phyloP scores from a whole-genome alignment of 2,797 vertebrate genomes.

The Microhierax caerulescens region DNA sequence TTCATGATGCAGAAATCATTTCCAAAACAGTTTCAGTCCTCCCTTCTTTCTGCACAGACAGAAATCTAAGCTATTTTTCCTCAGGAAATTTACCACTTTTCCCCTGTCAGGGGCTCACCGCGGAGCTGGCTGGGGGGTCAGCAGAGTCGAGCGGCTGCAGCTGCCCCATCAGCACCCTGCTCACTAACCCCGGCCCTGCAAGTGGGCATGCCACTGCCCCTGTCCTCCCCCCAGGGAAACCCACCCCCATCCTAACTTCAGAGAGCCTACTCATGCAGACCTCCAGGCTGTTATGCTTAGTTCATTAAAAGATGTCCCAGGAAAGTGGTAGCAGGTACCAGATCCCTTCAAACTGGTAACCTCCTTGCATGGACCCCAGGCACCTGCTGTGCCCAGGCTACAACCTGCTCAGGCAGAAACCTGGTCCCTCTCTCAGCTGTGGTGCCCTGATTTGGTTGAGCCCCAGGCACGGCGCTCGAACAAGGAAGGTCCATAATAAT shows the following conservation, averaged over 20 bases:
- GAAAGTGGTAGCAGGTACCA: not conserved
- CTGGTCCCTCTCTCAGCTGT: not conserved
- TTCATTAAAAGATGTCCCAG: not conserved
- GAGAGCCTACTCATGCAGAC: not conserved
- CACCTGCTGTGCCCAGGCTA: not conserved
- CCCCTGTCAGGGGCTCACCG: not conserved
- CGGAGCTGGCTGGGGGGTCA: not conserved
- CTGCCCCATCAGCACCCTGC: not conserved
- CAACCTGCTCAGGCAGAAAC: not conserved
- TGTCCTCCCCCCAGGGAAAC: not conserved
- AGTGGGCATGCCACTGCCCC: fast-evolving
- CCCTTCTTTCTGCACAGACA: not conserved
- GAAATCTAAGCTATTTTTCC: not conserved
- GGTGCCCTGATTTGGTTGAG: not conserved
- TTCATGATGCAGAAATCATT: not conserved
- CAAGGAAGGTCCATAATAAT: not conserved
- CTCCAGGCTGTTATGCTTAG: not conserved
- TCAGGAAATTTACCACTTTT: not conserved
- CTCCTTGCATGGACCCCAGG: fast-evolving
- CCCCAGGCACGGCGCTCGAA: not conserved
- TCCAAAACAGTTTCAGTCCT: not conserved
- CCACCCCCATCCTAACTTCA: not conserved
- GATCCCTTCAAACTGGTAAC: not conserved
- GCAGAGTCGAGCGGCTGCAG: fast-evolving
- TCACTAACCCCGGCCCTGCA: not conserved